Evolutionary conservation across 2,113 vertebrate species (phyloP).

Genomic region (Vombatus ursinus): DNA sequence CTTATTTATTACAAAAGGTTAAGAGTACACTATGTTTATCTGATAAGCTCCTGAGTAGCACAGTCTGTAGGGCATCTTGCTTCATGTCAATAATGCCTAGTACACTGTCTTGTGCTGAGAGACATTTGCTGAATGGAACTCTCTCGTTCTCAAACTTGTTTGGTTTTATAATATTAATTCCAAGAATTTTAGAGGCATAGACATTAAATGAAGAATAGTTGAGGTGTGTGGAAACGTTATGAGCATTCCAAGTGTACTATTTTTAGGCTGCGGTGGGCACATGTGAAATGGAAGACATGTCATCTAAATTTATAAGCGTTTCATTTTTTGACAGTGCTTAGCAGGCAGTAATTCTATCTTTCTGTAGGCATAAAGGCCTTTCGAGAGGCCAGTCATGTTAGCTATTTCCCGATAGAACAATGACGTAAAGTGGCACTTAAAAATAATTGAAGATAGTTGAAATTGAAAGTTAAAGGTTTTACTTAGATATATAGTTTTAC

Average conservation of each 20-base stretch:
- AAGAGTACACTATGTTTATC: not conserved
- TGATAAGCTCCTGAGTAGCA: not conserved
- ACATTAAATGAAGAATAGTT: not conserved
- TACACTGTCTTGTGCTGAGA: not conserved
- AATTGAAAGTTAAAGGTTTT: not conserved
- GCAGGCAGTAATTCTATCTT: not conserved
- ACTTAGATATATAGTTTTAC: not conserved
- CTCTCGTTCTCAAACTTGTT: not conserved
- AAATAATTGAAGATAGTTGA: not conserved
- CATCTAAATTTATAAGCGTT: not conserved
- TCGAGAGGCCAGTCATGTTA: not conserved
- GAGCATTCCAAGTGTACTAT: not conserved
- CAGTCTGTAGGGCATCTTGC: not conserved
- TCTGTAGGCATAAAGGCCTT: not conserved
- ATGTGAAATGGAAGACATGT: not conserved
- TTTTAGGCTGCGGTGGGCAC: not conserved
- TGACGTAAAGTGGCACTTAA: not conserved
- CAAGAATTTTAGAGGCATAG: not conserved
- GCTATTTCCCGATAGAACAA: not conserved
- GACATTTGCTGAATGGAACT: not conserved
- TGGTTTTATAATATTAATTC: not conserved
- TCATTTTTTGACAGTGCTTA: not conserved
- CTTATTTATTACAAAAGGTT: not conserved
- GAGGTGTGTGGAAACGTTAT: not conserved
- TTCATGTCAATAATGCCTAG: not conserved